phyloP scores from a whole-genome alignment of 2,797 vertebrate genomes.

The Gobio occitaniae region DNA sequence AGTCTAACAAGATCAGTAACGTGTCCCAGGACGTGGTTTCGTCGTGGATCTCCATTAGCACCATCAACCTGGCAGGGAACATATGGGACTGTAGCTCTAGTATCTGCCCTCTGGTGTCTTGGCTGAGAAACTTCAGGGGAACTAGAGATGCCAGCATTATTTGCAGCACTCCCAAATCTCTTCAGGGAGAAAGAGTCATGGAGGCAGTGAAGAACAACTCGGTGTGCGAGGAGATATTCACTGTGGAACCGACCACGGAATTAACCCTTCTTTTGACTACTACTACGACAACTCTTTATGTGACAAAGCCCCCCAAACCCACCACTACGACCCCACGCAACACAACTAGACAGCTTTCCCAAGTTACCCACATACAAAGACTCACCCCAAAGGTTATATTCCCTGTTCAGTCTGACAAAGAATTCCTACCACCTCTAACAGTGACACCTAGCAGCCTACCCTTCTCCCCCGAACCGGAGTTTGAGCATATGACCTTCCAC shows the following conservation, averaged over 20 bases:
- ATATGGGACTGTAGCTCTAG: constrained; percentile 94
- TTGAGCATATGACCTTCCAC: constrained; percentile 94
- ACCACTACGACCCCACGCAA: constrained; percentile 69
- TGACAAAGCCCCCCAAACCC: constrained; percentile 73
- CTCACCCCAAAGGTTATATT: constrained; percentile 75
- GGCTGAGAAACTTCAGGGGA: constrained; percentile 91
- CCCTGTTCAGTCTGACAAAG: constrained; percentile 68
- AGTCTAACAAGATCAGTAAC: constrained; percentile 95
- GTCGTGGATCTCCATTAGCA: constrained; percentile 90
- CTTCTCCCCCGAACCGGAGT: constrained; percentile 83
- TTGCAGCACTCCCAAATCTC: constrained; percentile 90
- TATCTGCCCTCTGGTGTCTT: constrained; percentile 91
- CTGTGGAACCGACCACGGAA: constrained; percentile 72
- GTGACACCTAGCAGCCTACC: constrained; percentile 69
- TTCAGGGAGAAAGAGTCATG: constrained; percentile 90
- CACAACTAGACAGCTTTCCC: constrained; percentile 74
- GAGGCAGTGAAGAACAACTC: constrained; percentile 90
- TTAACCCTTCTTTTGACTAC: constrained; percentile 63
- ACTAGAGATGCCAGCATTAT: constrained; percentile 94
- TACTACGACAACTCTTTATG: constrained; percentile 70
- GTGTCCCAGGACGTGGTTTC: constrained; percentile 90
- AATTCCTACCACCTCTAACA: constrained; percentile 69
- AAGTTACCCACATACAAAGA: constrained; percentile 77
- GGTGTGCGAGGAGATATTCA: constrained; percentile 81
- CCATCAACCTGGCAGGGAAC: constrained; percentile 91